A percentile compares a stretch with the other conserved stretches of the same genome.
Evolutionary conservation across 2,888 invertebrate genomes (phyloP).

Genomic region (Lissonota sp.): DNA sequence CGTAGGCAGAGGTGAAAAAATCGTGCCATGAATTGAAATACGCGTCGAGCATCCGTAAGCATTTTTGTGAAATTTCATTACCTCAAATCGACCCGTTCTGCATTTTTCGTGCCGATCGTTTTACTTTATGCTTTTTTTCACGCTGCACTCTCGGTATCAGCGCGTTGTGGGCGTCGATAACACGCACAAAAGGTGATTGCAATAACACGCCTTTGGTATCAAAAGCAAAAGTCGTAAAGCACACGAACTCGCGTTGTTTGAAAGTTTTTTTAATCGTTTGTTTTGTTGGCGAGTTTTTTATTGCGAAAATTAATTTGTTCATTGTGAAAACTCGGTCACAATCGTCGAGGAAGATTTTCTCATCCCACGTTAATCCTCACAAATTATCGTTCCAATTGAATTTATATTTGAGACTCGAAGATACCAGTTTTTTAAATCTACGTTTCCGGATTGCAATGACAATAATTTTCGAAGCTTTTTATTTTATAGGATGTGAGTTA

Average conservation of each 20-base stretch:
- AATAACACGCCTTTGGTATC: slow-evolving; percentile 45
- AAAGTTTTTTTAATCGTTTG: slow-evolving; percentile 8
- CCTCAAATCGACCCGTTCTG: background rate
- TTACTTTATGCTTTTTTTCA: slow-evolving; percentile 19
- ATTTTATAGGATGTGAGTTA: background rate
- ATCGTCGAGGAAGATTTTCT: too few relatives aligned
- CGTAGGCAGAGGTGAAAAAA: background rate
- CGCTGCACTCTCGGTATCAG: slow-evolving; percentile 2
- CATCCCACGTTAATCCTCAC: too few relatives aligned
- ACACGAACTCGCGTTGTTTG: slow-evolving; percentile 12
- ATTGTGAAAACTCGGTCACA: too few relatives aligned
- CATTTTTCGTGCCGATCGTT: background rate
- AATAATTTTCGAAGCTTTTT: too few relatives aligned
- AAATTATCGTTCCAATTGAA: too few relatives aligned
- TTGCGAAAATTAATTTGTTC: slow-evolving; percentile 2
- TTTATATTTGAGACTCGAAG: too few relatives aligned
- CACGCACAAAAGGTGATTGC: slow-evolving; percentile 32
- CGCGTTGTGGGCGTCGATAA: background rate
- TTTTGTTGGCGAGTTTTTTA: background rate
- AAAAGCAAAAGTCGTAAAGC: slow-evolving; percentile 34
- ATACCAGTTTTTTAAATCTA: too few relatives aligned
- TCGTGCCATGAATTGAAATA: background rate
- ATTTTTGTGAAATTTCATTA: slow-evolving; percentile 3
- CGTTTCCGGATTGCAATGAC: too few relatives aligned
- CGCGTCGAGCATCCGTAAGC: background rate